phyloP scores from a whole-genome alignment of 2,797 vertebrate genomes.

The Myiothlypis coronata region DNA sequence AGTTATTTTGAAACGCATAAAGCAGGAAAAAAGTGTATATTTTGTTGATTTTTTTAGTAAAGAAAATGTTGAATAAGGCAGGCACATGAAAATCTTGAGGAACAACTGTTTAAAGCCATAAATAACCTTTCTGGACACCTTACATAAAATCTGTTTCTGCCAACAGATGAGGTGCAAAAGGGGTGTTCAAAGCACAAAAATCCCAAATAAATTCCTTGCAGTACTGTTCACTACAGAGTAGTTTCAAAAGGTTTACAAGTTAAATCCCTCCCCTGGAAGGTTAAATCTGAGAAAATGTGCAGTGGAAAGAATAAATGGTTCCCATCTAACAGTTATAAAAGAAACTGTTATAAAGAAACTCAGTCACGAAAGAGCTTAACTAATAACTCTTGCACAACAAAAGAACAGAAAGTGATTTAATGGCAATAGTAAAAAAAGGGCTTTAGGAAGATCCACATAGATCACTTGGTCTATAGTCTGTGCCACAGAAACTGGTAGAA shows the following conservation, averaged over 20 bases:
- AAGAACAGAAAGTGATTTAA: background rate
- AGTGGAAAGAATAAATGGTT: constrained; percentile 10
- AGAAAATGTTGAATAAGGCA: background rate
- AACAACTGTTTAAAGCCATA: background rate
- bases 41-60: background rate
- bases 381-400: constrained; percentile 10
- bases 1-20: background rate
- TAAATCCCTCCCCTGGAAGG: background rate
- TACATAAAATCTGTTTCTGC: background rate
- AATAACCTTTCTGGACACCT: background rate
- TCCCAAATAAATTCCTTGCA: background rate
- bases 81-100: background rate
- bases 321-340: background rate
- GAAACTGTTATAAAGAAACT: background rate
- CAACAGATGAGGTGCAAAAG: background rate
- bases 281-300: background rate
- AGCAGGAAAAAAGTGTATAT: background rate
- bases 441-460: background rate
- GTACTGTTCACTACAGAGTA: background rate
- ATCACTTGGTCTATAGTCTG: background rate
- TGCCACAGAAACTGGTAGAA: background rate
- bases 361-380: background rate
- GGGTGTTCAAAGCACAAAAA: background rate
- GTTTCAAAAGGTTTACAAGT: background rate
- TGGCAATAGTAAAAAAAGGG: background rate